Conservation (phyloP, 2,113 vertebrate species). For the Lampris megalopsis region DNA sequence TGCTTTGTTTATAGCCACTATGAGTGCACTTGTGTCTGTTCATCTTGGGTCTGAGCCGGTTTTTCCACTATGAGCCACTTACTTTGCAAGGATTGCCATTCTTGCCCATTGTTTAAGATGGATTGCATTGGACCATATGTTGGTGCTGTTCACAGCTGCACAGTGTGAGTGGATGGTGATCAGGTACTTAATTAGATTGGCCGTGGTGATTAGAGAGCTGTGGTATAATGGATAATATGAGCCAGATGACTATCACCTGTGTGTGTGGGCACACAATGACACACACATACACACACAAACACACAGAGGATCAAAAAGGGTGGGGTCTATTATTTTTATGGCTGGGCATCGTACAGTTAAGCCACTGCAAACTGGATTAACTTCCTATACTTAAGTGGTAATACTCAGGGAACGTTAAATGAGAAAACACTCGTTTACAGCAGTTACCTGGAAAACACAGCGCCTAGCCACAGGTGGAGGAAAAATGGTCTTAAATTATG, state of each 20-base stretch:
- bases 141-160: conserved; percentile 58
- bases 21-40: conserved; percentile 13
- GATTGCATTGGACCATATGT: conserved; percentile 57
- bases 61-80: conserved; percentile 44
- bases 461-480: too few relatives aligned
- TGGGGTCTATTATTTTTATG: background rate
- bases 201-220: conserved; percentile 49
- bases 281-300: conserved; percentile 23
- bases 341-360: background rate
- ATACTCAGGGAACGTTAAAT: conserved; percentile 13
- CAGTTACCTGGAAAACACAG: background rate
- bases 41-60: conserved; percentile 5
- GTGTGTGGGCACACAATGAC: background rate
- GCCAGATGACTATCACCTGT: conserved; percentile 21
- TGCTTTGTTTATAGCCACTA: conserved; percentile 2
- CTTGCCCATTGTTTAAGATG: conserved; percentile 61
- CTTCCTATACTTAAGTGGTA: background rate
- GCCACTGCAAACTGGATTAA: conserved; percentile 31
- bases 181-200: conserved; percentile 67
- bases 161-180: conserved; percentile 45
- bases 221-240: conserved; percentile 31
- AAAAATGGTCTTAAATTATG: too few relatives aligned
- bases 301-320: conserved; percentile 24
- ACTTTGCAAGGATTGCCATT: conserved; percentile 39
- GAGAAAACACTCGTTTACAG: background rate